phyloP scores from a whole-genome alignment of 2,113 vertebrate genomes.

The Centropristis striata region DNA sequence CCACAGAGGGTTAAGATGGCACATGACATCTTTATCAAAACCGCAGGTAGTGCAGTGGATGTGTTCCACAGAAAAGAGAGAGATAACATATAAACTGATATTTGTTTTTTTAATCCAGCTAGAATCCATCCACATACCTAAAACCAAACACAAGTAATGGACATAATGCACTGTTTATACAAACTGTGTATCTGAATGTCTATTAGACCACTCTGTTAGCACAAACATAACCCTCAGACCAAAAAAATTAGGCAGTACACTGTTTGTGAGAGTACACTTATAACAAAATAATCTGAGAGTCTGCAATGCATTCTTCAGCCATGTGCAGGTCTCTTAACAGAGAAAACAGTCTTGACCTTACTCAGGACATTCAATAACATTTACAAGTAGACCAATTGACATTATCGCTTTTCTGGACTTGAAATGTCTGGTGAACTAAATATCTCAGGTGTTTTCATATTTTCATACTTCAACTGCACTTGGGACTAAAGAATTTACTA shows the following conservation, averaged over 20 bases:
- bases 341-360: not conserved
- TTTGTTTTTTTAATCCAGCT: conserved; percentile 4
- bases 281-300: not conserved
- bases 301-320: too few species aligned
- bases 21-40: conserved; percentile 11
- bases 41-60: not conserved
- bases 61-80: not conserved
- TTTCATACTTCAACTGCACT: not conserved
- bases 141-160: not conserved
- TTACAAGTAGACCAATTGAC: not conserved
- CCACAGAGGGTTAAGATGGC: too few species aligned
- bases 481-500: not conserved
- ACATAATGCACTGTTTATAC: not conserved
- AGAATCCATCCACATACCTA: not conserved
- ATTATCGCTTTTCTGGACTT: not conserved
- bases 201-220: too few species aligned
- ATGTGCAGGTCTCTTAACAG: not conserved
- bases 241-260: not conserved
- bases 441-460: not conserved
- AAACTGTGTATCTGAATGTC: not conserved
- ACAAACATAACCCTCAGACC: not conserved
- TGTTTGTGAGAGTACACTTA: not conserved
- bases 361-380: not conserved
- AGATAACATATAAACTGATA: not conserved
- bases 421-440: not conserved